A percentile compares a stretch with the other conserved stretches of the same genome.
phyloP scores from a whole-genome alignment of 1,140 invertebrate genomes.

The Oryzaephilus surinamensis region DNA sequence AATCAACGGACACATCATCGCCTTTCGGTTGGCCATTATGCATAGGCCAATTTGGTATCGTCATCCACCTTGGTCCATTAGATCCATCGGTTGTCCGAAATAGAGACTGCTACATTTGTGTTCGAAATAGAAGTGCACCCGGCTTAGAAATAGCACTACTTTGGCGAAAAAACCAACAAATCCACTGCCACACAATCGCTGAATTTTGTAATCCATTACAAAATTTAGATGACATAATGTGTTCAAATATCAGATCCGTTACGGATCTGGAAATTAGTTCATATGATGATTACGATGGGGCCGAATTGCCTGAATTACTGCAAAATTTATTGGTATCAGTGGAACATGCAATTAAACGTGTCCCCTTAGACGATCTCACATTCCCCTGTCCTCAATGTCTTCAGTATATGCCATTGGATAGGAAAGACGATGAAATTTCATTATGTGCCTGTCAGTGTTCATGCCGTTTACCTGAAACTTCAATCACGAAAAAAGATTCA shows the following conservation, averaged over 20 bases:
- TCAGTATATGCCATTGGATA: constrained; percentile 36
- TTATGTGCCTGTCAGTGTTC: constrained; percentile 33
- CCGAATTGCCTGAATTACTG: constrained; percentile 48
- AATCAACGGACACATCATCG: constrained; percentile 15
- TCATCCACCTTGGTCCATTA: constrained; percentile 29
- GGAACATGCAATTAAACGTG: constrained; percentile 53
- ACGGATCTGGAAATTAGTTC: constrained; percentile 27
- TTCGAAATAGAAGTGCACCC: constrained; percentile 20
- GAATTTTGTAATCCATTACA: constrained; percentile 26
- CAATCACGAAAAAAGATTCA: constrained; percentile 29
- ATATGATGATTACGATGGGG: constrained; percentile 33
- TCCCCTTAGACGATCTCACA: constrained; percentile 52
- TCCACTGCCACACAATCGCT: constrained; percentile 28
- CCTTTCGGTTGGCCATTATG: constrained; percentile 34
- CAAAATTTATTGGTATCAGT: constrained; percentile 52
- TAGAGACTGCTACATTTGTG: constrained; percentile 33
- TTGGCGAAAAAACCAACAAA: constrained; percentile 26
- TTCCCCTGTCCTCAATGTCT: constrained; percentile 48
- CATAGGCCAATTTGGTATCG: constrained; percentile 29
- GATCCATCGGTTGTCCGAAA: constrained; percentile 26
- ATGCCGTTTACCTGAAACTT: constrained; percentile 20
- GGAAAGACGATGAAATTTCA: constrained; percentile 14
- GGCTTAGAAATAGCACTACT: constrained; percentile 31
- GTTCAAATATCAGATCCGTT: constrained; percentile 23
- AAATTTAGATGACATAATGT: constrained; percentile 30